A percentile compares a stretch with the other conserved stretches of the same genome.
Evolutionary conservation across 2,797 vertebrate genomes (phyloP).

Genomic region (Micrastur ruficollis): DNA sequence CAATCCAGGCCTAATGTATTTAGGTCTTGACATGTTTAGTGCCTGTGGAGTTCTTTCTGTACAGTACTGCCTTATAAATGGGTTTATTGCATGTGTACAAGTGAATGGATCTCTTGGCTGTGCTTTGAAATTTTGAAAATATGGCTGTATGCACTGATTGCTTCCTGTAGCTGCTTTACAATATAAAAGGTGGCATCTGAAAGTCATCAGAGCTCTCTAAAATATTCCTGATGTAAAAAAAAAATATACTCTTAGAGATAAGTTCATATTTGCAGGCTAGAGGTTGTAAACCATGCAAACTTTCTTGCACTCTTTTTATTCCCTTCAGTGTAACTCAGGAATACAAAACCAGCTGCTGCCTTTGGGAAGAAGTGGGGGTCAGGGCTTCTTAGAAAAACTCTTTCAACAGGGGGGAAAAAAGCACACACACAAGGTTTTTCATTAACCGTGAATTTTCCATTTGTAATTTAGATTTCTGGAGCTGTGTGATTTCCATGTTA

Average conservation of each 20-base stretch:
- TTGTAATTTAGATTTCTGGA: neutral
- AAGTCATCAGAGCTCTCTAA: neutral
- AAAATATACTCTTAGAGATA: neutral
- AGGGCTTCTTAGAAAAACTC: neutral
- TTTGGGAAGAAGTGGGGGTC: neutral
- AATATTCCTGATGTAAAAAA: neutral
- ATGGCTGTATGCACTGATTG: neutral
- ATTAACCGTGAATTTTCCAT: neutral
- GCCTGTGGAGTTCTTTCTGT: neutral
- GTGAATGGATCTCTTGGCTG: neutral
- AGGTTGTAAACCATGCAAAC: neutral
- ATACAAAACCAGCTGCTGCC: neutral
- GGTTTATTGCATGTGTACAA: neutral
- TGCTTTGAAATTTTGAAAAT: neutral
- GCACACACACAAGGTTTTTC: neutral
- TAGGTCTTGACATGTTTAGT: neutral
- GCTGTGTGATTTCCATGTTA: neutral
- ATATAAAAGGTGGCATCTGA: neutral
- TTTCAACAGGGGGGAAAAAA: neutral
- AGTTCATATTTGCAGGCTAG: neutral
- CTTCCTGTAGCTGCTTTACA: neutral
- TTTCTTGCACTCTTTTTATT: neutral
- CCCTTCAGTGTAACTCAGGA: neutral
- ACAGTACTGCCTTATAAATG: neutral
- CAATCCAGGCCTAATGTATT: neutral